Percentiles rank a stretch among this genome's conserved stretches.
phyloP scores from a whole-genome alignment of 1,140 invertebrate species.

The Zaprionus lachaisei region DNA sequence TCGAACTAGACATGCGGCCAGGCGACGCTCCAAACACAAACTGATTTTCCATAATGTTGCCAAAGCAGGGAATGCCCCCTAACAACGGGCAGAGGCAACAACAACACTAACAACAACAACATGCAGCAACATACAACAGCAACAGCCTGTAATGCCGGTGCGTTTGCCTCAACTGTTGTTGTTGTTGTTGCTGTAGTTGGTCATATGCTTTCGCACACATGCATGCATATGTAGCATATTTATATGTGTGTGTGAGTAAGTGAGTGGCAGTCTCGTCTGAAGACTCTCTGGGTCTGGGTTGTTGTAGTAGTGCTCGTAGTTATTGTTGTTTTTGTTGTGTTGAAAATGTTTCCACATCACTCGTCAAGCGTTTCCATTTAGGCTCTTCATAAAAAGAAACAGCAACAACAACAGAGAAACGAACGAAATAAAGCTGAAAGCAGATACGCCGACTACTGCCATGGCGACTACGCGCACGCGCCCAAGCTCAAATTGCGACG shows the following conservation, averaged over 20 bases:
- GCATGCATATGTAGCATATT: background rate
- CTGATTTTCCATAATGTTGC: constrained; percentile 81
- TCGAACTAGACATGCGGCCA: constrained; percentile 47
- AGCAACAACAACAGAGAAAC: constrained; percentile 30
- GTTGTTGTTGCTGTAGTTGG: constrained; percentile 25
- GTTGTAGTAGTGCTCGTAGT: constrained; percentile 36
- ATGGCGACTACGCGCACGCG: constrained; percentile 77
- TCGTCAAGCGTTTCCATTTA: constrained; percentile 84
- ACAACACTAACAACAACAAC: constrained; percentile 49
- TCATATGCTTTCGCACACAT: constrained; percentile 46
- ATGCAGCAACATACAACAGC: constrained; percentile 80
- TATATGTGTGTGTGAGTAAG: constrained; percentile 19
- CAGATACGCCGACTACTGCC: constrained; percentile 60
- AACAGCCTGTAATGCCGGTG: constrained; percentile 78
- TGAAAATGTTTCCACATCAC: constrained; percentile 85
- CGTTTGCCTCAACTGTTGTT: constrained; percentile 50
- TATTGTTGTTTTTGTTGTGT: constrained; percentile 63
- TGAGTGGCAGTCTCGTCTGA: constrained; percentile 42
- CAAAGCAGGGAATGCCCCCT: constrained; percentile 74
- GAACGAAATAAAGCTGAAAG: constrained; percentile 68
- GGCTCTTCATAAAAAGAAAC: constrained; percentile 59
- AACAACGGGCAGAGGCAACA: constrained; percentile 61
- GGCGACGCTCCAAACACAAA: constrained; percentile 72
- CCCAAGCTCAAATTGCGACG: constrained; percentile 68
- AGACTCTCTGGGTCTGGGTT: constrained; percentile 70